Evolutionary conservation across 2,113 vertebrate genomes (phyloP), one percentile per base, ranked within the genome.

Genomic region (Dromaius novaehollandiae): DNA sequence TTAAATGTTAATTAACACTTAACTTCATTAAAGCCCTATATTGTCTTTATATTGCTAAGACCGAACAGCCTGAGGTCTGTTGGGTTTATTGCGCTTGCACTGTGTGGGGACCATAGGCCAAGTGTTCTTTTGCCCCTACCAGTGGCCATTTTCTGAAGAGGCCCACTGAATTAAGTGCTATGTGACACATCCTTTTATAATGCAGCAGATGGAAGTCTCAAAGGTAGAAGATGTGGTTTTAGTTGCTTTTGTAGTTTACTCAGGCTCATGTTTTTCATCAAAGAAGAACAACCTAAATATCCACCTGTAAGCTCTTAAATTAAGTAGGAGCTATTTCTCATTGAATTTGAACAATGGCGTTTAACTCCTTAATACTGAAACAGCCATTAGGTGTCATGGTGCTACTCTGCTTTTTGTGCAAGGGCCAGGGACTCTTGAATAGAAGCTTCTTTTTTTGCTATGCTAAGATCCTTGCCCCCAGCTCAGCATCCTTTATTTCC

Each of bases 1-100:
- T 85, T 56, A 32, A 56, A 30, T 56, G 30, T 56, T 56, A 56
- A 17, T 85, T 58, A 78, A 25, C 25, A 13, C 28, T 90, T 48
- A 84, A 34, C 16, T 76, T 69, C 77, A 14, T 82, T 78, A 58
- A 85, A 93, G 10, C n/a, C 56, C 17, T 77, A 11, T 1, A 1
- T 13, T 50, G 5, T 36, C 22, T 79, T 65, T 40, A 63, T 75
- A 14, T 58, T 88, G 17, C 30, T 17, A 75, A 53, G 36, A 34
- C 21, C n/a, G 32, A 66, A n/a, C 34, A 82, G 13, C 7, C 2
- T 71, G 8, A 3, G 8, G 3, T 75, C 11, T 58, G 0, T 3
- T 71, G 2, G 18, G 1, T 75, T 82, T 76, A 10, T 69, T 95
- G 88, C 24, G 2, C 6, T 40, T 69, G 61, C 76, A 34, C 12